A percentile compares a stretch with the other conserved stretches of the same genome.
phyloP scores from a whole-genome alignment of 2,113 vertebrate genomes.

The Malaclemys terrapin region DNA sequence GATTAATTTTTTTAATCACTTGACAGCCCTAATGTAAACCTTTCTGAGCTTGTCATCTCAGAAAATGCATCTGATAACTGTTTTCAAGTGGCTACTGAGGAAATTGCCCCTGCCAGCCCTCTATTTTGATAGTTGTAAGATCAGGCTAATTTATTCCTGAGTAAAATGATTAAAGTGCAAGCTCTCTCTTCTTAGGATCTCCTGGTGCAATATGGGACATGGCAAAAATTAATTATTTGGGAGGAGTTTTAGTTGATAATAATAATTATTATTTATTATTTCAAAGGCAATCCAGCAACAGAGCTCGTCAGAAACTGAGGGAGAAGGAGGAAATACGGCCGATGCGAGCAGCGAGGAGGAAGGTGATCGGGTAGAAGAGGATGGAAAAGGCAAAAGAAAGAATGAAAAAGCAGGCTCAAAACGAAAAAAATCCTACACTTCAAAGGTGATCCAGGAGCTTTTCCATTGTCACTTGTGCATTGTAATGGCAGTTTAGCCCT shows the following conservation, averaged over 20 bases:
- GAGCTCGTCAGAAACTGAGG: slow-evolving; percentile 94
- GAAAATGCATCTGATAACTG: slow-evolving; percentile 31
- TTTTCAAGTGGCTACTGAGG: slow-evolving; percentile 32
- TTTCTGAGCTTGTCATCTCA: slow-evolving; percentile 24
- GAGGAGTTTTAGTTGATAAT: slow-evolving; percentile 16
- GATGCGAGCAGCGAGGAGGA: slow-evolving; percentile 97
- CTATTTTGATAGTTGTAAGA: slow-evolving; percentile 45
- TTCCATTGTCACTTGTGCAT: not conserved
- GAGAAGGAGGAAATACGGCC: slow-evolving; percentile 90
- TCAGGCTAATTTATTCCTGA: slow-evolving; percentile 37
- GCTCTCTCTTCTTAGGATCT: slow-evolving; percentile 19
- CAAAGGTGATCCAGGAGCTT: slow-evolving; percentile 84
- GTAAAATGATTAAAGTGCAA: not conserved
- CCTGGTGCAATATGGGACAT: not conserved
- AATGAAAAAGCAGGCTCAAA: slow-evolving; percentile 92
- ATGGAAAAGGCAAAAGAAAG: slow-evolving; percentile 91
- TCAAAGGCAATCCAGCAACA: slow-evolving; percentile 93
- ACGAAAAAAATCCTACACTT: slow-evolving; percentile 91
- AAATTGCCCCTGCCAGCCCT: slow-evolving; percentile 34
- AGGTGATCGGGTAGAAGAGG: slow-evolving; percentile 89
- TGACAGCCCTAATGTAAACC: not conserved
- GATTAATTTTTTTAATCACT: too few relatives aligned
- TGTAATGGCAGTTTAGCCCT: not conserved
- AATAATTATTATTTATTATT: slow-evolving; percentile 20
- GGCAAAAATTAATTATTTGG: slow-evolving; percentile 34